These are phyloP conservation scores for Drosophila lacicola DNA, from an alignment of 2,888 invertebrate species.

Conservation along the genomic window DNA sequence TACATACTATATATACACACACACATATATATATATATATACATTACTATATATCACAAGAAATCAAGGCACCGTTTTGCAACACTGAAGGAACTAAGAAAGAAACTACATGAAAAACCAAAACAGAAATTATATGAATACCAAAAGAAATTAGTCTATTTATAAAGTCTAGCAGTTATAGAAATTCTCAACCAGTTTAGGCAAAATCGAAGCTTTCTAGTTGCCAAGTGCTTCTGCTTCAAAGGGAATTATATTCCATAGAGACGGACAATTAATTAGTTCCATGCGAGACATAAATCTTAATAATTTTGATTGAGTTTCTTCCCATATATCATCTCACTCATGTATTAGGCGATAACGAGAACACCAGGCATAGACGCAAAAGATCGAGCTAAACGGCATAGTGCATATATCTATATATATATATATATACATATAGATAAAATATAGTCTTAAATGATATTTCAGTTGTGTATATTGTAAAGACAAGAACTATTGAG, in stretches of 20 bases:
- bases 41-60: conserved; percentile 47
- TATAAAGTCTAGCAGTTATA: conserved; percentile 28
- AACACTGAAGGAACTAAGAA: conserved; percentile 59
- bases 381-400: conserved; percentile 78
- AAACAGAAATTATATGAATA: conserved; percentile 5
- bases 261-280: conserved; percentile 14
- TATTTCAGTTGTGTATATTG: conserved; percentile 80
- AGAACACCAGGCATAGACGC: conserved; percentile 75
- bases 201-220: conserved; percentile 46
- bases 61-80: conserved; percentile 66
- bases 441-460: conserved; percentile 19
- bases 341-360: conserved; percentile 32
- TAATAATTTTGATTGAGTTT: background rate
- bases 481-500: conserved; percentile 68
- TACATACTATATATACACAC: conserved; percentile 54
- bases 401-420: conserved; percentile 71
- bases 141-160: conserved; percentile 27
- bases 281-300: conserved; percentile 57
- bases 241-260: conserved; percentile 7
- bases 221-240: conserved; percentile 54
- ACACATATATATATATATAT: conserved; percentile 9
- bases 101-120: conserved; percentile 22
- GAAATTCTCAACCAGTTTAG: conserved; percentile 9
- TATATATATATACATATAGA: background rate
- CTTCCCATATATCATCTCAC: background rate